Percentiles rank a stretch among this genome's conserved stretches.
phyloP scores from a whole-genome alignment of 2,888 invertebrate species.

The Melipona beecheii region DNA sequence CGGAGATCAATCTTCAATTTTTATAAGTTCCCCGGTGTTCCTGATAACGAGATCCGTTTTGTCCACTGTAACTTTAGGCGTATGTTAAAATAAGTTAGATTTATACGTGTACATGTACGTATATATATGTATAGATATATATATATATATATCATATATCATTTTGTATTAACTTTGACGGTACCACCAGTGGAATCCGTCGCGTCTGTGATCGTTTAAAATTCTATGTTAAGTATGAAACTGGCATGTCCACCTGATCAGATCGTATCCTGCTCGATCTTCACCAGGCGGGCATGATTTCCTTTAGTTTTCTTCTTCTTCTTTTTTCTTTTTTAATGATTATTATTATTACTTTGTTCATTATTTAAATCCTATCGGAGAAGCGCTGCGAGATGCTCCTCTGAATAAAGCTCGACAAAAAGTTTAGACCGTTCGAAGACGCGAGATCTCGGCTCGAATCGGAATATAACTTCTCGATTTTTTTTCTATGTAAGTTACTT shows the following conservation, averaged over 20 bases:
- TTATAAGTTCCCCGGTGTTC: conserved; percentile 2
- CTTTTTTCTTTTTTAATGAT: conserved; percentile 6
- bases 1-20: conserved; percentile 7
- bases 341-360: conserved; percentile 22
- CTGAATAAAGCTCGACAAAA: conserved; percentile 64
- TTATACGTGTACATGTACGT: conserved; percentile 55
- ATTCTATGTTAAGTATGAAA: conserved; percentile 64
- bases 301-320: neutral
- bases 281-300: conserved; percentile 45
- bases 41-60: conserved; percentile 21
- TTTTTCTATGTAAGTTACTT: conserved; percentile 18
- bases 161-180: conserved; percentile 69
- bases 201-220: conserved; percentile 62
- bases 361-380: conserved; percentile 55
- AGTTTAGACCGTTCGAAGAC: conserved; percentile 55
- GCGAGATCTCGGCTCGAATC: conserved; percentile 37
- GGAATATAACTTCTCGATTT: conserved; percentile 39
- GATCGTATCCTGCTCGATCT: conserved; percentile 68
- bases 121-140: conserved; percentile 38
- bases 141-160: conserved; percentile 58
- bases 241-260: conserved; percentile 40
- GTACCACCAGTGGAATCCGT: conserved; percentile 71
- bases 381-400: conserved; percentile 66
- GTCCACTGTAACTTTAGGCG: conserved; percentile 74
- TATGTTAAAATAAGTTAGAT: conserved; percentile 79